Evolutionary conservation across 2,888 invertebrate species (phyloP).

Genomic region (Griposia aprilina): DNA sequence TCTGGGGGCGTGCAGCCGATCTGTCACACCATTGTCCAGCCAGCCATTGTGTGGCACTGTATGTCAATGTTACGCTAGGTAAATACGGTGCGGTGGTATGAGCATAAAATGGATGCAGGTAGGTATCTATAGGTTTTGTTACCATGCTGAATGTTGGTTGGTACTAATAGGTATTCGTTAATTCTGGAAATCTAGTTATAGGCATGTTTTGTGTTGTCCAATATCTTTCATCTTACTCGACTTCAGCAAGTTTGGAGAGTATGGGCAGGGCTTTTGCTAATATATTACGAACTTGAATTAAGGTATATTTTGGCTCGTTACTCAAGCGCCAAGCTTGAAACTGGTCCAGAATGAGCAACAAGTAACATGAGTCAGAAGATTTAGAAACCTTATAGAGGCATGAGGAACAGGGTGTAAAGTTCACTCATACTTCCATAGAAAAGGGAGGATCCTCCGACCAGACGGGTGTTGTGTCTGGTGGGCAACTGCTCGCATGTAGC

Average conservation of each 20-base stretch:
- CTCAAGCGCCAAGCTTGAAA: not conserved
- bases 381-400: not conserved
- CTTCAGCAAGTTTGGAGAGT: not conserved
- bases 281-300: not conserved
- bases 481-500: too few species aligned
- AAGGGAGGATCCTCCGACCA: too few species aligned
- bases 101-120: not conserved
- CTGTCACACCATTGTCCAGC: slow-evolving; percentile 60
- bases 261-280: not conserved
- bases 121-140: not conserved
- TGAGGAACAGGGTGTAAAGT: too few species aligned
- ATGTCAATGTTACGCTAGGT: slow-evolving; percentile 50
- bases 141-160: not conserved
- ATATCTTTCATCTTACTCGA: not conserved
- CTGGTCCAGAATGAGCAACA: not conserved
- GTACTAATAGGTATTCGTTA: not conserved
- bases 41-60: slow-evolving; percentile 40
- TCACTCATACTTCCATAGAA: too few species aligned
- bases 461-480: too few species aligned
- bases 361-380: not conserved
- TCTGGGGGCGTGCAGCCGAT: slow-evolving; percentile 56
- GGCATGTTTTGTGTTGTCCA: not conserved
- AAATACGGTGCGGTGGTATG: not conserved
- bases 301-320: not conserved
- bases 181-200: not conserved